phyloP scores from a whole-genome alignment of 2,797 vertebrate species.

The Capromys pilorides region DNA sequence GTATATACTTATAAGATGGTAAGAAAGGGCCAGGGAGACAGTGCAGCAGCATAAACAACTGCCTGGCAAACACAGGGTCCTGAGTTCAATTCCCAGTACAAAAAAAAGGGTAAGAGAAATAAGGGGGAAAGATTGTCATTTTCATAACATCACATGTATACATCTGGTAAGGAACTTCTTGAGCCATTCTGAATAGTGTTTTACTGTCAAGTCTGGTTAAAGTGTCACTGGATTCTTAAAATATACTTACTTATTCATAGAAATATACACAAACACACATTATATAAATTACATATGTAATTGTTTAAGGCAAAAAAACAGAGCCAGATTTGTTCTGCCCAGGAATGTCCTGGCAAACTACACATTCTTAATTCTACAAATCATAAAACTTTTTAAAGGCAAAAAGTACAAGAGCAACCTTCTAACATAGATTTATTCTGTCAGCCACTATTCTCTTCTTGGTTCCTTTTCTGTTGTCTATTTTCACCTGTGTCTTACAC shows the following conservation, averaged over 20 bases:
- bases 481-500: neutral
- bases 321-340: neutral
- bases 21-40: no score
- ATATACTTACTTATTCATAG: neutral
- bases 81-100: no score
- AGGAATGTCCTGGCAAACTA: slow-evolving; percentile 20
- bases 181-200: neutral
- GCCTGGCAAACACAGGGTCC: no score
- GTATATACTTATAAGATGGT: neutral
- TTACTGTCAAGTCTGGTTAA: neutral
- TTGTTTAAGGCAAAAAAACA: slow-evolving; percentile 34
- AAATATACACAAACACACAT: neutral
- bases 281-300: neutral
- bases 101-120: neutral
- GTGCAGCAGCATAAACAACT: no score
- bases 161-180: neutral
- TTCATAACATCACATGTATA: neutral
- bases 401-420: neutral
- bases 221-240: slow-evolving; percentile 26
- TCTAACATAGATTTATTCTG: slow-evolving; percentile 28
- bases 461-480: slow-evolving; percentile 8
- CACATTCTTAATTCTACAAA: neutral
- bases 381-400: slow-evolving; percentile 17
- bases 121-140: neutral
- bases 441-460: neutral